These are phyloP conservation scores for Lasioglossum malachurum DNA, from an alignment of 2,888 invertebrate species.

Conservation along the genomic window DNA sequence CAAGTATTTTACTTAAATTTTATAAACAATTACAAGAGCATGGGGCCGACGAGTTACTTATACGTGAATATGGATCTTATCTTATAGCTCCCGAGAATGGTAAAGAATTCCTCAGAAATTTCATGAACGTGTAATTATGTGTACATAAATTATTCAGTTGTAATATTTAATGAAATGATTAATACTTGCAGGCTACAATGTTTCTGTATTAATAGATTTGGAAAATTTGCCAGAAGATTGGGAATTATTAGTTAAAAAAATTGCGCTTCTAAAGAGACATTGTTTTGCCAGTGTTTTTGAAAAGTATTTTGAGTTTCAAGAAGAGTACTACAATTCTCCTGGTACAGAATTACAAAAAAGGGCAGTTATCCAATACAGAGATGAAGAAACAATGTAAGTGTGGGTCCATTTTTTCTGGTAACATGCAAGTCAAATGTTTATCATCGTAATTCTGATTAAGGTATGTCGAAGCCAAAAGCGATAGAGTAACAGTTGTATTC, in stretches of 20 bases:
- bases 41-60: constrained; percentile 98
- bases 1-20: constrained; percentile 99
- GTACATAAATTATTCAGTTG: background rate
- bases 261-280: constrained; percentile 97
- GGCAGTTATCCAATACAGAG: constrained; percentile 99
- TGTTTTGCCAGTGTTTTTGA: constrained; percentile 99
- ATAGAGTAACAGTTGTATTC: constrained; percentile 99
- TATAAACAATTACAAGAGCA: constrained; percentile 99
- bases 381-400: constrained; percentile 98
- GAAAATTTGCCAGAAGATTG: constrained; percentile 96
- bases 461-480: constrained; percentile 99
- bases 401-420: constrained; percentile 9
- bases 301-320: constrained; percentile 99
- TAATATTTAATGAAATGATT: constrained; percentile 12
- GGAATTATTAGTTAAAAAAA: constrained; percentile 95
- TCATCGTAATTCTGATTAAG: constrained; percentile 85
- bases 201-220: constrained; percentile 96
- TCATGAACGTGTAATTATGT: background rate
- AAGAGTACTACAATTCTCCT: constrained; percentile 98
- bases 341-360: constrained; percentile 94
- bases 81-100: constrained; percentile 95
- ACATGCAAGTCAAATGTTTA: background rate
- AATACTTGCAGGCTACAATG: constrained; percentile 92
- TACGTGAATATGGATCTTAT: constrained; percentile 95
- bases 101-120: constrained; percentile 80